These are phyloP conservation scores for Hirtodrosophila confusa DNA, from an alignment of 2,888 invertebrate genomes.

Conservation along the genomic window DNA sequence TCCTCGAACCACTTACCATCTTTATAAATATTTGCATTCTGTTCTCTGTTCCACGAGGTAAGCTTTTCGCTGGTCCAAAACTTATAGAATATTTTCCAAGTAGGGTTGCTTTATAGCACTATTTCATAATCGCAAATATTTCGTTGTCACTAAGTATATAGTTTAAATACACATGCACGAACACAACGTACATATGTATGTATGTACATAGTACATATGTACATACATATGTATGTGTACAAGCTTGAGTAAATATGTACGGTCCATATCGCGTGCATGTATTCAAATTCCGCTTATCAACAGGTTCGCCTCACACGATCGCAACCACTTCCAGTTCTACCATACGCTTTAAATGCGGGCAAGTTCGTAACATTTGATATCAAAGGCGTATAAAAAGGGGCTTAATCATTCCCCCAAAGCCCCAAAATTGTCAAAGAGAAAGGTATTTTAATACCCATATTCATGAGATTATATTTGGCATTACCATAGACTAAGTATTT, in stretches of 20 bases:
- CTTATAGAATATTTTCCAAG: slow-evolving; percentile 12
- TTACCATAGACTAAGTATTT: too few species aligned
- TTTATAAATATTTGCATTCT: not conserved
- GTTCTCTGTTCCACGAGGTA: slow-evolving; percentile 1
- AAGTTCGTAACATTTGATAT: slow-evolving; percentile 37
- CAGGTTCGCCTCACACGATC: slow-evolving; percentile 54
- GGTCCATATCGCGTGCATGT: slow-evolving; percentile 66
- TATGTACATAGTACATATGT: too few species aligned
- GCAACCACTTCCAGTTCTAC: slow-evolving; percentile 33
- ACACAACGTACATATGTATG: slow-evolving; percentile 18
- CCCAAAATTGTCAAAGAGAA: slow-evolving; percentile 6
- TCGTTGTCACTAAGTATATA: not conserved
- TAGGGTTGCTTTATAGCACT: slow-evolving; percentile 7
- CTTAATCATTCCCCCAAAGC: slow-evolving; percentile 6
- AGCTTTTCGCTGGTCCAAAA: slow-evolving; percentile 10
- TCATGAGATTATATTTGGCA: not conserved
- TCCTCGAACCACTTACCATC: slow-evolving; percentile 7
- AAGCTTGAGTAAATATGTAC: not conserved
- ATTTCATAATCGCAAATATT: slow-evolving; percentile 44
- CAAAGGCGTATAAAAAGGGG: slow-evolving; percentile 21
- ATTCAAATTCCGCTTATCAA: slow-evolving; percentile 77
- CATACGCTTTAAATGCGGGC: slow-evolving; percentile 28
- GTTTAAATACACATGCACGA: not conserved
- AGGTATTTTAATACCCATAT: not conserved
- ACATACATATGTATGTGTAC: too few species aligned